Percentiles rank a stretch among this genome's conserved stretches.
These are phyloP conservation scores for Brachyopa scutellaris DNA, from an alignment of 2,888 invertebrate species.

Conservation along the genomic window DNA sequence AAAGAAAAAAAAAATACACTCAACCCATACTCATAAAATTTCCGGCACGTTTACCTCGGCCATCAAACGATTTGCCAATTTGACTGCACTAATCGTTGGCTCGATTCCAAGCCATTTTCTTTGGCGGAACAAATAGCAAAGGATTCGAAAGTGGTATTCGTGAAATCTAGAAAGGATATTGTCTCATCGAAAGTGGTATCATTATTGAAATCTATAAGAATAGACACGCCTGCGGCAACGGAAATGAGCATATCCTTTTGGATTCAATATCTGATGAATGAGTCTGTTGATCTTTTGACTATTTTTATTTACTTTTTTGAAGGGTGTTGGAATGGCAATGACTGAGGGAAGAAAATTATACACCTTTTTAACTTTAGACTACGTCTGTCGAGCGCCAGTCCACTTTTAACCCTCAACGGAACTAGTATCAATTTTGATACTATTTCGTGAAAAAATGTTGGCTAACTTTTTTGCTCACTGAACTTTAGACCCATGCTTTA, in stretches of 20 bases:
- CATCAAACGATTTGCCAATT: slow-evolving; percentile 42
- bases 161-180: slow-evolving; percentile 26
- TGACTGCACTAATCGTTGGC: slow-evolving; percentile 61
- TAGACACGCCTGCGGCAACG: neutral
- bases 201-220: slow-evolving; percentile 64
- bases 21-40: slow-evolving; percentile 35
- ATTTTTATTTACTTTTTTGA: neutral
- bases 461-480: too few species aligned
- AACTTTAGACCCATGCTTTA: too few species aligned
- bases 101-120: slow-evolving; percentile 52
- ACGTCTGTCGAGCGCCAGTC: too few species aligned
- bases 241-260: slow-evolving; percentile 38
- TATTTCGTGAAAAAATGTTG: too few species aligned
- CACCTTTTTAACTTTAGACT: too few species aligned
- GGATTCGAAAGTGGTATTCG: neutral
- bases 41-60: slow-evolving; percentile 40
- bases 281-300: slow-evolving; percentile 8
- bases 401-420: too few species aligned
- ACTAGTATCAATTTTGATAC: too few species aligned
- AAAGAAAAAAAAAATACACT: neutral
- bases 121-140: slow-evolving; percentile 23
- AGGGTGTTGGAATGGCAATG: too few species aligned
- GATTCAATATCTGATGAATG: neutral
- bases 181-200: slow-evolving; percentile 24
- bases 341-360: too few species aligned